A percentile compares a stretch with the other conserved stretches of the same genome.
phyloP scores from a whole-genome alignment of 1,140 invertebrate species.

The Aphaenogaster rudis region DNA sequence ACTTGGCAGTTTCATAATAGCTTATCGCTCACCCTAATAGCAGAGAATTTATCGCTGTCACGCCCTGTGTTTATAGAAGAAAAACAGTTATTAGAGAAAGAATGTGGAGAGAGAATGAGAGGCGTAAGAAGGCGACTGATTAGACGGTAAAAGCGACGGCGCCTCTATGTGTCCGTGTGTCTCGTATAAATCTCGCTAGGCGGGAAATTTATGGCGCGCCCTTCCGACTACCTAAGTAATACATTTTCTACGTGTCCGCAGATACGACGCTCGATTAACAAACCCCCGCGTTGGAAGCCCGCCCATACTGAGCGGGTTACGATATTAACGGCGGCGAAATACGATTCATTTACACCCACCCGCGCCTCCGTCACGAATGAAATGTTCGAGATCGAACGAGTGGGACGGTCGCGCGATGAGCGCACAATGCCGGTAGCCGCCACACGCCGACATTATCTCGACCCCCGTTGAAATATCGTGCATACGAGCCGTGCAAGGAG shows the following conservation, averaged over 20 bases:
- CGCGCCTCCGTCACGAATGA: slow-evolving; percentile 69
- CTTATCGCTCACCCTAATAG: slow-evolving; percentile 19
- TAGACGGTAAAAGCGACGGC: slow-evolving; percentile 65
- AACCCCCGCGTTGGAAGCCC: slow-evolving; percentile 58
- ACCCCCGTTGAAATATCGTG: slow-evolving; percentile 76
- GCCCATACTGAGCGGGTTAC: slow-evolving; percentile 70
- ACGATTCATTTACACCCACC: slow-evolving; percentile 78
- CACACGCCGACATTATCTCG: slow-evolving; percentile 75
- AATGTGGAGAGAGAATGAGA: not conserved
- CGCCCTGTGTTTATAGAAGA: not conserved
- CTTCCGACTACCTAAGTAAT: slow-evolving; percentile 74
- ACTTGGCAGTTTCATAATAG: not conserved
- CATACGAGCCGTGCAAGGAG: slow-evolving; percentile 50
- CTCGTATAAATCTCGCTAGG: slow-evolving; percentile 69
- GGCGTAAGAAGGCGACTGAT: slow-evolving; percentile 64
- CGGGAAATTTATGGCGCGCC: slow-evolving; percentile 71
- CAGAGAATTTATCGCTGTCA: not conserved
- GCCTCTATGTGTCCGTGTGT: slow-evolving; percentile 42
- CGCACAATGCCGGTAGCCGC: slow-evolving; percentile 71
- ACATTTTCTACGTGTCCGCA: slow-evolving; percentile 72
- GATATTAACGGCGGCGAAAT: slow-evolving; percentile 74
- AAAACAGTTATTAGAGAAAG: not conserved
- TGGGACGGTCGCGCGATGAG: slow-evolving; percentile 75
- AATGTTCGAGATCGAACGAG: slow-evolving; percentile 74
- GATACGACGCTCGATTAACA: slow-evolving; percentile 75